Base-by-base conservation (phyloP, 2,888 invertebrate genomes). In the Thera obeliscata region DNA sequence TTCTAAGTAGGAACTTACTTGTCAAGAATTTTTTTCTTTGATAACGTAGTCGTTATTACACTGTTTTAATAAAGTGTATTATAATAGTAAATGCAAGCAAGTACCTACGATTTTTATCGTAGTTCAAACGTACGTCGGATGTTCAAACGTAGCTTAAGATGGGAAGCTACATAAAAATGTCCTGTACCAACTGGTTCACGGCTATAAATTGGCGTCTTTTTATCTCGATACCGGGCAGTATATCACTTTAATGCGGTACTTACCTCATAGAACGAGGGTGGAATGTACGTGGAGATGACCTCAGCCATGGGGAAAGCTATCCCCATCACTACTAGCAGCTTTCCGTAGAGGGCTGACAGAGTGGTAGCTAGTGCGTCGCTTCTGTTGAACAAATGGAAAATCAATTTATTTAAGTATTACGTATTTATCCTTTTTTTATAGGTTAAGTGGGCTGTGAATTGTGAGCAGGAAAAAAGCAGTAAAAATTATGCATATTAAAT, bases 221-320 rank as follows among this genome's bases (percentile, higher is more conserved):
- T 61, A 58, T 69, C 65, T 69, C 58, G 33, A 52, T 61, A 56
- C 52, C 12, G 56, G 50, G n/a, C 59, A 55, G 35, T 73, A 69
- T 60, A 73, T 73, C 69, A 69, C 66, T 69, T 58, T 67, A 66
- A 72, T 67, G 69, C 43, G 69, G 61, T 22, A 38, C 69, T 67
- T 73, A 73, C 69, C 57, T 98, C 98, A 90, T 98, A 98, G 90
- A 97, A 98, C 43, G 98, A 97, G 74, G 98, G 97, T 81, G 98
- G 98, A 85, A 98, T 98, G 91, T 98, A 97, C 35, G 98, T 97
- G 56, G 98, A 98, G 85, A 98, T 98, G 78, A 98, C 98, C 94
- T 98, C 98, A 72, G 98, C 98, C 96, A 99, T 97, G 61, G 98
- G 98, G 90, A 99, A 98, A 12, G 98, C 98, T 74, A 98, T 96